phyloP scores from a whole-genome alignment of 2,797 vertebrate species.

The Naso thynnoides region DNA sequence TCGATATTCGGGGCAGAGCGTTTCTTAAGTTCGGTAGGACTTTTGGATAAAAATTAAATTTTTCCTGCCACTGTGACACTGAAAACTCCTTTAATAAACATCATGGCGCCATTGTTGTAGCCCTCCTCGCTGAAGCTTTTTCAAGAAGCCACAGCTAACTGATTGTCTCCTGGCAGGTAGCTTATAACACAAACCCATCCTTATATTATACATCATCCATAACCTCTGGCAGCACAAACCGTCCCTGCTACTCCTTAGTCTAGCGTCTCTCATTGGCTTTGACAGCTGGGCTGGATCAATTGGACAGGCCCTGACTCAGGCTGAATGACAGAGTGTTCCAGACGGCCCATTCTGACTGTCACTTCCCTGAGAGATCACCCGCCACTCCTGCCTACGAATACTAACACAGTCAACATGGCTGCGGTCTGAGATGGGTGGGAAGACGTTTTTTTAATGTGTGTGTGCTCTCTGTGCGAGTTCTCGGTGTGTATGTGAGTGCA shows the following conservation, averaged over 20 bases:
- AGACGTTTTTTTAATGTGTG: conserved; percentile 18
- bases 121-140: conserved; percentile 20
- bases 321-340: conserved; percentile 78
- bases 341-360: conserved; percentile 80
- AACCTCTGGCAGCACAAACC: conserved; percentile 66
- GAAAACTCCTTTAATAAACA: conserved; percentile 37
- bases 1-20: background rate
- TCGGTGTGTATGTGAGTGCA: background rate
- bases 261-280: conserved; percentile 76
- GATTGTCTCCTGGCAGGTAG: conserved; percentile 59
- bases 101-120: conserved; percentile 9
- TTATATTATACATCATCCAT: conserved; percentile 72
- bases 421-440: conserved; percentile 25
- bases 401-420: conserved; percentile 70
- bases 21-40: background rate
- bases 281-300: conserved; percentile 82
- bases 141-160: conserved; percentile 35
- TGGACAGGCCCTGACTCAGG: conserved; percentile 70
- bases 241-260: conserved; percentile 68
- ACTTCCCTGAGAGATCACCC: conserved; percentile 81
- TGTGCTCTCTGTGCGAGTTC: background rate
- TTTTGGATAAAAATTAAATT: background rate
- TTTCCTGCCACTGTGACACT: conserved; percentile 9
- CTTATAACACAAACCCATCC: conserved; percentile 64
- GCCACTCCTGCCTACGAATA: conserved; percentile 74